A percentile compares a stretch with the other conserved stretches of the same genome.
phyloP scores from a whole-genome alignment of 2,888 invertebrate genomes.

The Diarsia brunnea region DNA sequence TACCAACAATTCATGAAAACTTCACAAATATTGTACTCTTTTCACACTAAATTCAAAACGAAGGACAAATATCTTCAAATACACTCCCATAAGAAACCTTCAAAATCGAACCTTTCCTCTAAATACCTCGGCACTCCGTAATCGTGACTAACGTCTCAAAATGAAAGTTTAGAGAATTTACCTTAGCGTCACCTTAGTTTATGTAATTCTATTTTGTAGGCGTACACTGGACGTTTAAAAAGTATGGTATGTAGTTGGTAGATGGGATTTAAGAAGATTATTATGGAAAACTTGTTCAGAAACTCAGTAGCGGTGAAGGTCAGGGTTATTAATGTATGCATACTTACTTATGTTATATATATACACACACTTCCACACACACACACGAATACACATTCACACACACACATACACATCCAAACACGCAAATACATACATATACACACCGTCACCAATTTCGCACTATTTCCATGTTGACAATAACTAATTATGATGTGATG shows the following conservation, averaged over 20 bases:
- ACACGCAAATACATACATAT: no score
- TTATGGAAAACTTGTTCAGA: constrained; percentile 7
- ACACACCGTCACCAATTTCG: no score
- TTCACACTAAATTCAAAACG: neutral
- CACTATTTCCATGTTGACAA: no score
- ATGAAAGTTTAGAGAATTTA: constrained; percentile 66
- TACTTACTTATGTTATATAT: no score
- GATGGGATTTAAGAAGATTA: constrained; percentile 33
- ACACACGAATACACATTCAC: no score
- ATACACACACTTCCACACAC: no score
- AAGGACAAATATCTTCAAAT: neutral
- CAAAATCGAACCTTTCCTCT: constrained; percentile 40
- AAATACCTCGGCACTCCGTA: constrained; percentile 52
- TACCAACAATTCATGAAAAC: neutral
- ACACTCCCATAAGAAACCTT: constrained; percentile 19
- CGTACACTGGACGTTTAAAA: constrained; percentile 10
- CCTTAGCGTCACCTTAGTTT: constrained; percentile 53
- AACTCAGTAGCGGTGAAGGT: neutral
- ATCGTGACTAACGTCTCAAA: constrained; percentile 65
- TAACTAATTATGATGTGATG: no score
- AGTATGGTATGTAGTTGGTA: neutral
- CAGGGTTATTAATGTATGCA: neutral
- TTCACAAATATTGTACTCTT: neutral
- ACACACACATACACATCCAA: no score
- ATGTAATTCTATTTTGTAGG: constrained; percentile 56